Conservation (phyloP, 92 coral and sea anemone species). For the Parazoanthus darwini region DNA sequence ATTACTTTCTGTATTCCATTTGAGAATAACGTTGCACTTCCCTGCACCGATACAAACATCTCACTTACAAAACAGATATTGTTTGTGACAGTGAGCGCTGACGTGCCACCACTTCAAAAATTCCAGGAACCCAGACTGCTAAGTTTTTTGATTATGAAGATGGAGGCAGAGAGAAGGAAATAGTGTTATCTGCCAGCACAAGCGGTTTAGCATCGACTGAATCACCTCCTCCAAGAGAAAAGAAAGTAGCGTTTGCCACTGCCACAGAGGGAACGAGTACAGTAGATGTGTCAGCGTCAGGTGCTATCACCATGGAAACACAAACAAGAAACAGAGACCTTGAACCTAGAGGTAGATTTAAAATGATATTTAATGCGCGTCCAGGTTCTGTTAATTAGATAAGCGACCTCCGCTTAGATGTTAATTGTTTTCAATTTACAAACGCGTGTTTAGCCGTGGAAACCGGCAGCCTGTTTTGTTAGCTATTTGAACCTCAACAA, state of each 20-base stretch:
- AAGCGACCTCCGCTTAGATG: no score
- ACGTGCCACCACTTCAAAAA: not conserved
- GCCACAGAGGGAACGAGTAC: slow-evolving; percentile 81
- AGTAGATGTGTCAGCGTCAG: slow-evolving; percentile 60
- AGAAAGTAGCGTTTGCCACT: slow-evolving; percentile 57
- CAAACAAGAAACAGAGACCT: slow-evolving; percentile 86
- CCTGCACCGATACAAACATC: not conserved
- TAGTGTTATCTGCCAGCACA: slow-evolving; percentile 53
- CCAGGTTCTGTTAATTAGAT: not conserved
- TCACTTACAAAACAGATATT: not conserved
- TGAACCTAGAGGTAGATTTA: slow-evolving; percentile 76
- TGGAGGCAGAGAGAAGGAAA: slow-evolving; percentile 55
- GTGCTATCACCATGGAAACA: slow-evolving; percentile 69
- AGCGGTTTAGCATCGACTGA: slow-evolving; percentile 37
- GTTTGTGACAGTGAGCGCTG: not conserved
- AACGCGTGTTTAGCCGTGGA: no score
- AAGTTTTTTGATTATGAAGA: slow-evolving; percentile 59
- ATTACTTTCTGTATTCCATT: no score
- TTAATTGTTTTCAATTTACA: no score
- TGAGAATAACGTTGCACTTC: not conserved
- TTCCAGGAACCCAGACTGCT: slow-evolving; percentile 76
- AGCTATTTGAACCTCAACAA: no score
- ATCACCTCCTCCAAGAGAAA: slow-evolving; percentile 36
- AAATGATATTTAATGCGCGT: no score
- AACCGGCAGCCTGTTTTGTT: no score